Base-by-base conservation (phyloP, 2,888 invertebrate genomes). In the Myathropa florea region DNA sequence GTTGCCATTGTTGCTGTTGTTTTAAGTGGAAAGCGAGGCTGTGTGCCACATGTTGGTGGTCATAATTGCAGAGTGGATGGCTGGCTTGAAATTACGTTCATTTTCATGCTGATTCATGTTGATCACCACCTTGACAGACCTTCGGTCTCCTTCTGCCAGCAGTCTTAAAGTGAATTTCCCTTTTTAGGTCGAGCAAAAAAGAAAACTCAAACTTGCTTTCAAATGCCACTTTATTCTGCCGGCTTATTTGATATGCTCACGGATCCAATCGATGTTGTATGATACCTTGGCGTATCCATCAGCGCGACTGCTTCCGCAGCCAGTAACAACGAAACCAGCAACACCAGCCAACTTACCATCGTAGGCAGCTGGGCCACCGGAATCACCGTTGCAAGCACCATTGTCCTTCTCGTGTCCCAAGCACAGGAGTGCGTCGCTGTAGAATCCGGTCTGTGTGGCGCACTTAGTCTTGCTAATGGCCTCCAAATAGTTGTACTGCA, bases 331-430 rank as follows among this genome's bases (percentile, higher is more conserved):
- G 71, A 91, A 92, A 55, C 91, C 91, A 67, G 92, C 90, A 24
- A 92, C 88, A 65, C 92, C 92, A 10, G 91, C 90, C 26, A 92
- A 82, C 24, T 82, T 78, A 0, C 88, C 89, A 0, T 89, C 82
- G 30, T 90, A 90, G 33, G 90, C 88, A n/a, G 91, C 91, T n/a
- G 92, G 92, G 10, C 92, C 92, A 36, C 92, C 92, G 2, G 92
- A 92, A 77, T 92, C 92, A 10, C 92, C 92, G 28, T 89, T 89
- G 63, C 92, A 92, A 28, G 90, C 91, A 7, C 92, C 92, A 85
- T 90, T 83, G 21, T 88, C 81, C 2, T 14, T 26, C 1, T 30
- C 36, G 73, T 90, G 90, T 3, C 61, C 82, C 81, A 92, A 89
- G 70, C 92, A 92, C 46, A 92, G 83, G 3, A 89, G 79, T 3